Evolutionary conservation across 2,888 invertebrate genomes (phyloP), one percentile per base, ranked within the genome.

Genomic region (Cerceris rybyensis): DNA sequence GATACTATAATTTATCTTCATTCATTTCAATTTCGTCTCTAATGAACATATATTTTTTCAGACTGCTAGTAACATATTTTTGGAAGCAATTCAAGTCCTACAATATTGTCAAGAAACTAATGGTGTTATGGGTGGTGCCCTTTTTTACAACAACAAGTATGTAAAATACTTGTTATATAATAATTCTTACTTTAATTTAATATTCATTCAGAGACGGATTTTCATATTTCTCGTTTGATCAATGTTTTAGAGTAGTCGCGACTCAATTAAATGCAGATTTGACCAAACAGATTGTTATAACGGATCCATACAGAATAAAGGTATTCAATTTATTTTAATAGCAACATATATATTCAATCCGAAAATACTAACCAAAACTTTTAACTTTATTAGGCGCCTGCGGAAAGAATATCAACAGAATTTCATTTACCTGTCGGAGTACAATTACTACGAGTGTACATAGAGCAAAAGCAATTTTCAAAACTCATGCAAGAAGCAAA

Each of bases 101-200:
- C 97, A 98, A 88, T 95, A 96, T 84, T 97, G 97, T 89, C 96
- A 97, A 90, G 95, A 95, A 90, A 95, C 95, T 68, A 94, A 94
- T 84, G 96, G 96, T 46, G 96, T 98, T 49, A 93, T 98, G 57
- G 98, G 97, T 7, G 98, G 98, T 67, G 95, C 96, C 66, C 94
- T 98, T 71, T 94, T 98, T 75, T 98, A 97, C 90, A 97, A 98
- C 91, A 98, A 97, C 92, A 97, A 97, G 98, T 98, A 93, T 42
- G 70, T 67, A 52, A 11, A 28, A 52, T 7, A 72, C 58, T 42
- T 14, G 49, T 46, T 11, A 7, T 46, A 52, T 16, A 46, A 52
- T 13, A 7, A 39, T 50, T 16, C 65, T 46, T 13, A 52, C 65
- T 52, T 52, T 52, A 52, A 11, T 52, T 52, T 46, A 46, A 46